Evolutionary conservation across 2,888 invertebrate genomes (phyloP).

Genomic region (Tuberolachnus salignus): DNA sequence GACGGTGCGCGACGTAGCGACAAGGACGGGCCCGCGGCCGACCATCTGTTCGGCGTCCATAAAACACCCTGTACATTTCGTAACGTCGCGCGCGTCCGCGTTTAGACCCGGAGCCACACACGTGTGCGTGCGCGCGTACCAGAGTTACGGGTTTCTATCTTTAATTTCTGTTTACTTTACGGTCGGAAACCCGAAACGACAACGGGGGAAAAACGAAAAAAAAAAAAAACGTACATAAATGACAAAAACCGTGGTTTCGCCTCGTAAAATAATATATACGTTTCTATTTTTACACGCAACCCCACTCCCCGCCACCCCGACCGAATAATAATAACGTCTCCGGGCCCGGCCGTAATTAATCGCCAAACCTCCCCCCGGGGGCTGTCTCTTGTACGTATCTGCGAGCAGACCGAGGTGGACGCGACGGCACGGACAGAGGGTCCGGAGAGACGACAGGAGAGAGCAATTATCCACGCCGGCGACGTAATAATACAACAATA

Average conservation of each 20-base stretch:
- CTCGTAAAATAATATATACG: constrained; percentile 24
- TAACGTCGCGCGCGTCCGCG: no score
- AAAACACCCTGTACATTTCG: constrained; percentile 9
- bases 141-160: constrained; percentile 16
- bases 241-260: constrained; percentile 44
- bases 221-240: no score
- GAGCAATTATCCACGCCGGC: constrained; percentile 4
- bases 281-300: constrained; percentile 6
- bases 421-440: background rate
- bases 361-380: background rate
- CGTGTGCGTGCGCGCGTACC: background rate
- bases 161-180: constrained; percentile 45
- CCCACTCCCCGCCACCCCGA: background rate
- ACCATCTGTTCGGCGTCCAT: background rate
- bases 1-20: background rate
- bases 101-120: no score
- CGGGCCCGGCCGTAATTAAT: background rate
- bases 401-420: no score
- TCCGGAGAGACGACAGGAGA: no score
- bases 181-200: constrained; percentile 30
- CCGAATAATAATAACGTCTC: no score
- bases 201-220: no score
- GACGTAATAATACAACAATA: background rate
- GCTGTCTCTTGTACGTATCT: background rate
- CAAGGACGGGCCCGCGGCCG: no score